Base-by-base conservation (phyloP, 2,888 invertebrate species). In the Philereme vetulata region DNA sequence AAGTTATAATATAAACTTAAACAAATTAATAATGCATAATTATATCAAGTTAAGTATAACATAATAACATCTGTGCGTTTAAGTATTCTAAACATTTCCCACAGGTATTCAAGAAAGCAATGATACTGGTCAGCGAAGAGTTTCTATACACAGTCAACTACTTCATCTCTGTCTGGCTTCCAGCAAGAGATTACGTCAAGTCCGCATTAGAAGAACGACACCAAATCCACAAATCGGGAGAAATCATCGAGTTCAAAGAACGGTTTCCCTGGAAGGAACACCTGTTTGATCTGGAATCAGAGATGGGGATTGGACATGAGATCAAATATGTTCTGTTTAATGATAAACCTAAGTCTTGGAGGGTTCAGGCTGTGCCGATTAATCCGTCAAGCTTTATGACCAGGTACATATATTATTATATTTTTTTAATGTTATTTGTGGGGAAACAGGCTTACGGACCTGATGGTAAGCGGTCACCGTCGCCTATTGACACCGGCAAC, bases 241-340 rank as follows among this genome's bases (percentile, higher is more conserved):
- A 97, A 86, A 97, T 99, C 50, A 84, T 99, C 0, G 91, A 95
- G 67, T 92, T 99, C 7, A 83, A 82, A 0, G 94, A 94, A 55
- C 90, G 94, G 4, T 95, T 96, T 74, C 98, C 99, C 0, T 99
- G 98, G 98, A 97, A 97, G 77, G 95, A 97, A 56, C 98, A 99
- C 84, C 90, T 99, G 50, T 95, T 95, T 74, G 93, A 94, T 47
- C 79, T 99, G 55, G 99, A 99, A 90, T 93, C 94, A 59, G 96
- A 96, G 76, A 80, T 95, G 72, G 90, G 91, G 0, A 84, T 97
- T 5, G 88, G 92, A 4, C 93, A 94, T 4, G 79, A 93, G 46
- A 93, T 96, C 2, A 96, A 96, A 77, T 96, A 94, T 88, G 94
- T 95, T 0, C 78, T 98, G 45, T 98, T 95, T 77, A 81, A 93